Evolutionary conservation across 2,888 invertebrate species (phyloP).

Genomic region (Campopleginae sp.): DNA sequence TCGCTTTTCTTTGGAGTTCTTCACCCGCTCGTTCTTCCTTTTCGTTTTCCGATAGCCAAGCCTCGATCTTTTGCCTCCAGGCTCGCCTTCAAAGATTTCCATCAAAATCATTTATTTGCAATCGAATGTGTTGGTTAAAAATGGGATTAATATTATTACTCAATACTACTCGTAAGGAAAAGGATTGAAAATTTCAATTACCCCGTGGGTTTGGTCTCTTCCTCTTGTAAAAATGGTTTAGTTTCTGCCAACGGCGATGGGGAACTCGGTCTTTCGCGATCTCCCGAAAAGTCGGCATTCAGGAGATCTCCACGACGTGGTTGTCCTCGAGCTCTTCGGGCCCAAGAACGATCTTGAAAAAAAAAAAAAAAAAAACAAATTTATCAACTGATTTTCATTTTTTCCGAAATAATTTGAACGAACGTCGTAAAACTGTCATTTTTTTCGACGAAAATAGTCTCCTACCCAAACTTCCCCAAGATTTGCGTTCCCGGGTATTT

Average conservation of each 20-base stretch:
- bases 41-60: conserved; percentile 95
- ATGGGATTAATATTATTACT: neutral
- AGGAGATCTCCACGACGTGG: conserved; percentile 92
- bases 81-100: conserved; percentile 86
- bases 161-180: neutral
- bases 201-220: conserved; percentile 87
- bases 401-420: neutral
- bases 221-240: conserved; percentile 85
- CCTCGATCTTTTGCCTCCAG: conserved; percentile 96
- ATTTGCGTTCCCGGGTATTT: conserved; percentile 90
- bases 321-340: conserved; percentile 90
- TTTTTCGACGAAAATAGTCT: neutral
- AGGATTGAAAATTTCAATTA: conserved; percentile 74
- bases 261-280: conserved; percentile 90
- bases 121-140: neutral
- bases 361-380: neutral
- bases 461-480: conserved; percentile 93
- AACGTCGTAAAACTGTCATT: neutral
- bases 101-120: neutral
- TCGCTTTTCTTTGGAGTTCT: conserved; percentile 88
- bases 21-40: conserved; percentile 91
- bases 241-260: conserved; percentile 88
- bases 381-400: neutral
- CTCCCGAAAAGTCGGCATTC: conserved; percentile 89
- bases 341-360: conserved; percentile 93